Base-by-base conservation (phyloP, 2,113 vertebrate species). In the Panthera leo region DNA sequence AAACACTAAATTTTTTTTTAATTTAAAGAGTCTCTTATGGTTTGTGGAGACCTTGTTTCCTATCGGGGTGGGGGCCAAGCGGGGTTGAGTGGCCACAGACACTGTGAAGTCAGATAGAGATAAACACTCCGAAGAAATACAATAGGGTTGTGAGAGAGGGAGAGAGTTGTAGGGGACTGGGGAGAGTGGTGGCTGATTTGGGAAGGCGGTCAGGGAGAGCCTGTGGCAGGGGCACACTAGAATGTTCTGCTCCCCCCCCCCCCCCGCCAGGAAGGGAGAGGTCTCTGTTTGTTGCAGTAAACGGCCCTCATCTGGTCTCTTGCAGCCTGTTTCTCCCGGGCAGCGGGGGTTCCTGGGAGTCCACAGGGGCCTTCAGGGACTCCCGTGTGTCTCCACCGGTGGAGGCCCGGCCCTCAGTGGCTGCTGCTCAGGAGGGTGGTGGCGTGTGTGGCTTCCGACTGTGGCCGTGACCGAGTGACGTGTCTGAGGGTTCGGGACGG, bases 261-360 rank as follows among this genome's bases (percentile, higher is more conserved):
- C 21, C 79, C 51, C n/a, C 10, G 34, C 55, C 55, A 27, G n/a
- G 21, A n/a, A 14, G 79, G 13, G 7, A 2, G 21, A 2, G 34
- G 79, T 27, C 80, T 61, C 13, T 55, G 79, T 83, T 21, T 82
- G 51, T 82, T 55, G 19, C 34, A 53, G 31, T 18, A 25, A 82
- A 55, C 18, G 55, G 27, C 45, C 15, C 71, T 73, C 36, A 42
- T 73, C 5, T 6, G 71, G 21, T 21, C 36, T 39, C 71, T 73
- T 29, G 21, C 0, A 6, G 23, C 73, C 2, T 3, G 13, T 45
- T 29, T 45, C 25, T 76, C 25, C 13, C 0, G 0, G 73, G 39
- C 39, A 29, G 73, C 39, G 13, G 39, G 39, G 39, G 39, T 23
- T 21, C 36, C 14, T 8, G 25, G 39, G 14, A 76, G 42, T 76